Evolutionary conservation across 2,797 vertebrate genomes (phyloP), one percentile per base, ranked within the genome.

Genomic region (Enteromius anoplus): DNA sequence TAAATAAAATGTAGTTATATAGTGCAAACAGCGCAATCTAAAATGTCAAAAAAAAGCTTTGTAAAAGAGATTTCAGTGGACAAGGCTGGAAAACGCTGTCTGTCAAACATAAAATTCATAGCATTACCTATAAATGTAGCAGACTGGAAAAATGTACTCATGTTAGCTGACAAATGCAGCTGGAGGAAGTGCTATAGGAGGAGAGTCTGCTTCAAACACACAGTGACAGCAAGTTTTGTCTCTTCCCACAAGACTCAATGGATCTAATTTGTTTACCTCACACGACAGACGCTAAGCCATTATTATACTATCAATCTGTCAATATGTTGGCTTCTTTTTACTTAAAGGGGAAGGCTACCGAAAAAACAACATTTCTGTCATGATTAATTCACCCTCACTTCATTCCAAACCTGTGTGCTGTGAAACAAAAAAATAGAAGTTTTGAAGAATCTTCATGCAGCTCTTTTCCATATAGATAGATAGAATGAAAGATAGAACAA

Each of bases 51-150:
- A 40, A 40, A 10, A 68, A 55, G 21, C 65, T 69, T 58, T 40
- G 21, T 1, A n/a, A 70, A 70, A 60, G 10, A 53, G n/a, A 29
- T 42, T 9, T 19, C 60, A 55, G 55, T 42, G 15, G 58, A 15
- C 29, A 29, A 23, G 71, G 49, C 53, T 37, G 81, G 81, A 78
- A 85, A 53, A 66, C 60, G 42, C 29, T 37, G 53, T 79, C 23
- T 51, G 70, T 78, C 80, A 78, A 78, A 81, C 72, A 73, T 32
- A 84, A 60, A 60, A 19, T 53, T 45, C 71, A 6, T 17, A 51
- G 34, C 60, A 29, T 19, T 23, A 55, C 29, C 83, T 81, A 80
- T 65, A 78, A 89, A 82, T 81, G 84, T 68, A 65, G 58, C 55
- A 66, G 14, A 45, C 23, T 42, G 68, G 60, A 83, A 81, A 64